phyloP scores from a whole-genome alignment of 2,888 invertebrate species.

The Sarcophaga caerulescens region DNA sequence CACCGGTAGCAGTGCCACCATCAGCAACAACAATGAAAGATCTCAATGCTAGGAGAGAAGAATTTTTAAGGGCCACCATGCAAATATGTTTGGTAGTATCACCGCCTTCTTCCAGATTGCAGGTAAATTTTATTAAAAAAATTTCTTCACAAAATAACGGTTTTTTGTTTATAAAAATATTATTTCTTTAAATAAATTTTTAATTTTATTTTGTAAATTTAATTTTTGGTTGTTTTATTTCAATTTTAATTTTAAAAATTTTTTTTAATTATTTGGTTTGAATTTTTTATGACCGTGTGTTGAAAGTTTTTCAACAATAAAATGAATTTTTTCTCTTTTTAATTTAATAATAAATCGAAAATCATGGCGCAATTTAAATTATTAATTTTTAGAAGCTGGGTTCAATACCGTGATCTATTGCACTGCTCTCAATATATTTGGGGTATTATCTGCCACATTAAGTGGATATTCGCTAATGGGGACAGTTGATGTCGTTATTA shows the following conservation, averaged over 20 bases:
- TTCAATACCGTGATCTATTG: no score
- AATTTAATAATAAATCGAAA: no score
- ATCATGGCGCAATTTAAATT: no score
- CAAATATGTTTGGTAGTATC: conserved; percentile 88
- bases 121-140: conserved; percentile 75
- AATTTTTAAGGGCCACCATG: conserved; percentile 88
- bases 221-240: neutral
- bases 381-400: no score
- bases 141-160: neutral
- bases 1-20: conserved; percentile 61
- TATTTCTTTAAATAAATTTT: neutral
- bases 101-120: conserved; percentile 83
- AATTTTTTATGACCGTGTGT: neutral
- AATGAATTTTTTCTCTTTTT: no score
- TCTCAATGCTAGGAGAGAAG: conserved; percentile 83
- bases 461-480: no score
- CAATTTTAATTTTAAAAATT: neutral
- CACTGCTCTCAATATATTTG: no score
- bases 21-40: conserved; percentile 69
- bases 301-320: no score
- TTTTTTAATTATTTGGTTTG: neutral
- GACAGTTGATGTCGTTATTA: no score
- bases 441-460: no score
- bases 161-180: neutral
- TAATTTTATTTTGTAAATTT: neutral